Evolutionary conservation across 2,888 invertebrate species (phyloP), one percentile per base, ranked within the genome.

Genomic region (Linyphia triangularis): DNA sequence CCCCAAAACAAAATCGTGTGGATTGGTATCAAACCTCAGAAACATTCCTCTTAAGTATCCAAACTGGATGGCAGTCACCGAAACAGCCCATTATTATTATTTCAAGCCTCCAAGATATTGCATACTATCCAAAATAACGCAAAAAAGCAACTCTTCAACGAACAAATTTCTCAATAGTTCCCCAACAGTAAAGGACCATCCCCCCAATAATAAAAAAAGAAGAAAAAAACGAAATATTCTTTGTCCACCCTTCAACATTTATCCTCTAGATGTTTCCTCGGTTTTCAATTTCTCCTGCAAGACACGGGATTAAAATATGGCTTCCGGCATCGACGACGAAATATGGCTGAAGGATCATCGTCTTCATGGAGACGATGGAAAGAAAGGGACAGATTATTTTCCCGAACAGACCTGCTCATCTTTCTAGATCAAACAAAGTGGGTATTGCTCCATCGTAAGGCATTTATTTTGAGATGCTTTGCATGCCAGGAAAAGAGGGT

Each of bases 261-360:
- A 51, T 51, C 51, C 51, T 5, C 5, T 51, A 5, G 51, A 16
- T n/a, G 51, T 51, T 5, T 13, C 16, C n/a, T n/a, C 51, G 51
- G 51, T 51, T 51, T 51, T 51, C 51, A 51, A 51, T 51, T 51
- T 51, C 51, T 51, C 51, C n/a, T 51, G 51, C 51, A n/a, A 51
- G 51, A 51, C 51, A 51, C 51, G 51, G n/a, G 51, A 51, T 51
- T 51, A 51, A 51, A 51, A 51, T 16, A 16, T 51, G 16, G 51
- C 51, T 33, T 33, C 33, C 33, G n/a, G n/a, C 16, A 7, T 13
- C 13, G 51, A 51, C 13, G n/a, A 51, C 51, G n/a, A 51, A 51
- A 51, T 9, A 51, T 51, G 51, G n/a, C n/a, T 51, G 51, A 51
- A 51, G n/a, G n/a, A 51, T 51, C 51, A n/a, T 51, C 51, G 13